Percentiles rank a stretch among this genome's conserved stretches.
Conservation (phyloP, 2,797 vertebrate species). For the Platalea minor region DNA sequence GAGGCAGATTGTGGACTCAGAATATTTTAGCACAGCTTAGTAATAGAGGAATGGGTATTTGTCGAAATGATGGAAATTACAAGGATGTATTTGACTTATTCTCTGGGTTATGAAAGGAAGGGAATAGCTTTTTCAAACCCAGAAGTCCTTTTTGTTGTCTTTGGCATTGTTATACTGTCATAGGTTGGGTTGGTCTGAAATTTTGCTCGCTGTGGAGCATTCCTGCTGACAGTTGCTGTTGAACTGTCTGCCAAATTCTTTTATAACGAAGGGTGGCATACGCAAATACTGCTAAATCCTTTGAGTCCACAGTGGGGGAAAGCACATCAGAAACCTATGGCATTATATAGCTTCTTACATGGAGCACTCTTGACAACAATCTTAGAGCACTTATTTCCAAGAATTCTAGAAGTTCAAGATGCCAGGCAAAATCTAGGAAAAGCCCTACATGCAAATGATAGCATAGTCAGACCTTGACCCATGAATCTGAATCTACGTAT, state of each 20-base stretch:
- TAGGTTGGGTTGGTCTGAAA: neutral
- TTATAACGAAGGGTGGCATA: neutral
- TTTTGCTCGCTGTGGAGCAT: neutral
- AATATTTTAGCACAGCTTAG: neutral
- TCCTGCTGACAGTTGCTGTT: neutral
- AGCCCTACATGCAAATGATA: neutral
- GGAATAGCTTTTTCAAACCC: neutral
- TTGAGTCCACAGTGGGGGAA: neutral
- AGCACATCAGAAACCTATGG: neutral
- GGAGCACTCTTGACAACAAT: neutral
- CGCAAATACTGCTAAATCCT: neutral
- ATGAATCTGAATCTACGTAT: neutral
- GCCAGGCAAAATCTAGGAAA: neutral
- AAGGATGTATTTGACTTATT: neutral
- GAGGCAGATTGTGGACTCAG: neutral
- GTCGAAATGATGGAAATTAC: neutral
- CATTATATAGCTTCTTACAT: neutral
- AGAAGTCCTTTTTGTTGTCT: neutral
- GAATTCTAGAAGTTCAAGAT: neutral
- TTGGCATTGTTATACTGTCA: neutral
- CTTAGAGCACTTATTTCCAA: neutral
- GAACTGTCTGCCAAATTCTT: neutral
- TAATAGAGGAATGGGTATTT: neutral
- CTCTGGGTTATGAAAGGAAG: neutral
- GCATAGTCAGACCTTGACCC: neutral